Evolutionary conservation across 2,888 invertebrate species (phyloP).

Genomic region (Oscheius sp.): DNA sequence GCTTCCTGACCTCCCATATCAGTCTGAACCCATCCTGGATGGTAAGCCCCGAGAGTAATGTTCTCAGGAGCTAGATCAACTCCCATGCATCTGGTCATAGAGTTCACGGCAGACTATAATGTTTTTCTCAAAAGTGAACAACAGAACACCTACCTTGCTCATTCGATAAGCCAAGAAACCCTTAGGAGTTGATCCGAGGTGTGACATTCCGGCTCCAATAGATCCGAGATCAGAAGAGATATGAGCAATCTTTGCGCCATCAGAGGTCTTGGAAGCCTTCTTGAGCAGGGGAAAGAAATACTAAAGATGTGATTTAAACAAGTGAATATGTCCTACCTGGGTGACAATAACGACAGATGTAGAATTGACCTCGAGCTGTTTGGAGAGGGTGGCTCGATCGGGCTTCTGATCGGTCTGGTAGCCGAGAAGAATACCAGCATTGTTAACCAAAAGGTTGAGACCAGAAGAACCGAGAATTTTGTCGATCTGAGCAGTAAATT

Average conservation of each 20-base stretch:
- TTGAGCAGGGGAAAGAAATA: slow-evolving; percentile 48
- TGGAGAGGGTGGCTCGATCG: slow-evolving; percentile 2
- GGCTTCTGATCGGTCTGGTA: slow-evolving; percentile 19
- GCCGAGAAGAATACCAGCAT: slow-evolving; percentile 30
- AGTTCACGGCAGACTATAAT: slow-evolving; percentile 55
- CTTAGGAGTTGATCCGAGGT: slow-evolving; percentile 12
- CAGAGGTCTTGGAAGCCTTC: slow-evolving; percentile 42
- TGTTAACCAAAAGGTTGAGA: slow-evolving; percentile 30
- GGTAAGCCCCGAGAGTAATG: slow-evolving; percentile 51
- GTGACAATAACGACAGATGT: slow-evolving; percentile 44
- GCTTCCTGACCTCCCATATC: slow-evolving; percentile 35
- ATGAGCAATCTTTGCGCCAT: slow-evolving; percentile 53
- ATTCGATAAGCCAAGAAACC: slow-evolving; percentile 45
- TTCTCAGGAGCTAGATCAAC: slow-evolving; percentile 43
- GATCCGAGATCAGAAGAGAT: slow-evolving; percentile 55
- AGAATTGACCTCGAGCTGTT: slow-evolving; percentile 80
- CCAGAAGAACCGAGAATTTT: slow-evolving; percentile 16
- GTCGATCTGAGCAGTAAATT: slow-evolving; percentile 11
- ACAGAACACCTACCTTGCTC: slow-evolving; percentile 41
- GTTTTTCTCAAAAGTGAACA: not conserved
- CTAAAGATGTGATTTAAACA: slow-evolving; percentile 13
- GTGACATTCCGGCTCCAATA: slow-evolving; percentile 34
- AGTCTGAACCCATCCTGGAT: slow-evolving; percentile 62
- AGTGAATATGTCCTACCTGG: slow-evolving; percentile 29
- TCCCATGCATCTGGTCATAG: slow-evolving; percentile 52